These are phyloP conservation scores for Lamprologus ornatipinnis DNA, from an alignment of 2,113 vertebrate genomes.

Conservation along the genomic window DNA sequence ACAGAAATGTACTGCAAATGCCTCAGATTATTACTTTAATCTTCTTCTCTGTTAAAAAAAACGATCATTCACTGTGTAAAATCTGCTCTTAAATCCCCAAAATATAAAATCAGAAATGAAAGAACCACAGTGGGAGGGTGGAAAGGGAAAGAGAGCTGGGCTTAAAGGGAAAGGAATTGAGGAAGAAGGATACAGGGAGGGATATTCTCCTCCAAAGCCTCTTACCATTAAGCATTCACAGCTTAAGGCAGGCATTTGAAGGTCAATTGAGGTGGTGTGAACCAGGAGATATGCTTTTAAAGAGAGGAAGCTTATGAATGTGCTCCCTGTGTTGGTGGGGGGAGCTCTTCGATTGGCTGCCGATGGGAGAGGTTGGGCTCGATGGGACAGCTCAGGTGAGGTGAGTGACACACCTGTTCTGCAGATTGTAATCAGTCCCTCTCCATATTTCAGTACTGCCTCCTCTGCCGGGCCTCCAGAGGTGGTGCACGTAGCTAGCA, in stretches of 20 bases:
- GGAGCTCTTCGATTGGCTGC: neutral
- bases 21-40: neutral
- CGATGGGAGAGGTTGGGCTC: neutral
- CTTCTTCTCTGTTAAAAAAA: neutral
- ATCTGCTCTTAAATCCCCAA: neutral
- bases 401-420: neutral
- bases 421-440: neutral
- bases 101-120: neutral
- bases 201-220: conserved; percentile 56
- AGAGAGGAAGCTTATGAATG: neutral
- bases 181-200: conserved; percentile 6
- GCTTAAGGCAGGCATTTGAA: conserved; percentile 53
- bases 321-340: neutral
- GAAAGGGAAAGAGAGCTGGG: neutral
- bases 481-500: neutral
- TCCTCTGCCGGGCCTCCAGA: neutral
- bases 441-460: neutral
- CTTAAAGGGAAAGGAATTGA: neutral
- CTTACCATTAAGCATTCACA: conserved; percentile 62
- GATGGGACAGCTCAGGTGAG: neutral
- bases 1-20: neutral
- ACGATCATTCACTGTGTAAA: neutral
- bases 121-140: neutral
- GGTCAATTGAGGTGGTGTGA: conserved; percentile 27
- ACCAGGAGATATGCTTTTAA: neutral